Conservation (phyloP, 1,140 invertebrate genomes). For the Luehdorfia chinensis region DNA sequence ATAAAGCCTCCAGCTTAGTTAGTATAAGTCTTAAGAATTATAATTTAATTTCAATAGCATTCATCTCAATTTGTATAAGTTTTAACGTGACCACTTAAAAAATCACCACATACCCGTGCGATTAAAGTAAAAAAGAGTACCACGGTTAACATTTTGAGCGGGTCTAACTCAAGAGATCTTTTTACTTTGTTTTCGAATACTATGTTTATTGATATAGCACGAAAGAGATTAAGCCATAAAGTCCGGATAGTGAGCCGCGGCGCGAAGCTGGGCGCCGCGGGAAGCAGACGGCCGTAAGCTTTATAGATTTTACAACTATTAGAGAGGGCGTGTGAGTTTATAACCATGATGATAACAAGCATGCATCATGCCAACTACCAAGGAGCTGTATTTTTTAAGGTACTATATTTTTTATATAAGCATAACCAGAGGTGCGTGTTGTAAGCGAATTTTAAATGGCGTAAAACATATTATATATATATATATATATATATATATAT, state of each 20-base stretch:
- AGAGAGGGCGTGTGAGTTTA: slow-evolving; percentile 26
- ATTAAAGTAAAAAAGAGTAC: background rate
- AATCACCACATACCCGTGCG: background rate
- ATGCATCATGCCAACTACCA: background rate
- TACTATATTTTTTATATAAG: too few species aligned
- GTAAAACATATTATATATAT: too few species aligned
- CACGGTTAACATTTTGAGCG: background rate
- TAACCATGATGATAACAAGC: background rate
- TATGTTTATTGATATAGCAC: slow-evolving; percentile 69
- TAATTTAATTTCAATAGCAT: too few species aligned
- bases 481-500: too few species aligned
- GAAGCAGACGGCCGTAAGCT: slow-evolving; percentile 38
- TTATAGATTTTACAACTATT: slow-evolving; percentile 65
- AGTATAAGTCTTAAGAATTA: too few species aligned
- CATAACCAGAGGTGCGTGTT: too few species aligned
- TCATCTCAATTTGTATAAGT: too few species aligned
- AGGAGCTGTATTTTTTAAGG: too few species aligned
- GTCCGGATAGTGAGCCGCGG: slow-evolving; percentile 35
- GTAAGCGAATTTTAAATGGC: too few species aligned
- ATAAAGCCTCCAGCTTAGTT: too few species aligned
- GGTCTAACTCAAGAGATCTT: slow-evolving; percentile 23
- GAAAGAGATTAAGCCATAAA: slow-evolving; percentile 72
- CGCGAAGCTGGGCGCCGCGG: slow-evolving; percentile 59
- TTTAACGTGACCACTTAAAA: too few species aligned
- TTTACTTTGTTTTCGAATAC: slow-evolving; percentile 50